phyloP scores from a whole-genome alignment of 2,113 vertebrate species.

The Mugil cephalus region DNA sequence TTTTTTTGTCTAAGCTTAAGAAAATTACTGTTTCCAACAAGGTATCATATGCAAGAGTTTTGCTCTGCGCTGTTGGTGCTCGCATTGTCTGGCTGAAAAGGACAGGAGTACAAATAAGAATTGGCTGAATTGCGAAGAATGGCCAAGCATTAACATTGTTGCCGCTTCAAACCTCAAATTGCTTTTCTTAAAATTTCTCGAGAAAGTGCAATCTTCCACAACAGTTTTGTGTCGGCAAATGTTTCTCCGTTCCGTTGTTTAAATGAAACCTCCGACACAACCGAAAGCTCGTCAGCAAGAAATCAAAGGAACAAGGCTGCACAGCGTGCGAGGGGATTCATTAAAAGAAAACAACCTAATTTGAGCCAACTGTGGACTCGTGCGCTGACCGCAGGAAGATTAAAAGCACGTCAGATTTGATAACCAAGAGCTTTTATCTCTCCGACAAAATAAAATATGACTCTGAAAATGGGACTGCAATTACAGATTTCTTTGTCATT shows the following conservation, averaged over 20 bases:
- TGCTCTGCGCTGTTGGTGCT: not conserved
- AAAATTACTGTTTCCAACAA: constrained; percentile 23
- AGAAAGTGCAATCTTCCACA: not conserved
- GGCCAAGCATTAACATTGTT: not conserved
- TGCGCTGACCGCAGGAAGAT: not conserved
- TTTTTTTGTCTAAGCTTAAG: constrained; percentile 29
- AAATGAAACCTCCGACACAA: not conserved
- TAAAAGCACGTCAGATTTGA: not conserved
- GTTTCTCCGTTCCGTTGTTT: not conserved
- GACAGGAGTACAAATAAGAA: not conserved
- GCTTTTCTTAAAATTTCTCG: not conserved
- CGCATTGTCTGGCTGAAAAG: not conserved
- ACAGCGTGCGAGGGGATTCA: not conserved
- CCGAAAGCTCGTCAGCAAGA: not conserved
- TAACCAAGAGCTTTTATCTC: not conserved
- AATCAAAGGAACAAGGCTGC: not conserved
- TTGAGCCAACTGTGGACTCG: not conserved
- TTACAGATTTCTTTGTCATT: not conserved
- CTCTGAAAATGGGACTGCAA: not conserved
- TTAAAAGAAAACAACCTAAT: not conserved
- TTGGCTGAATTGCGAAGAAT: too few relatives aligned
- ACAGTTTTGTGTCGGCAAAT: not conserved
- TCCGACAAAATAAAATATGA: not conserved
- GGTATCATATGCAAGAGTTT: not conserved
- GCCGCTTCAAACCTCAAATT: not conserved